A percentile compares a stretch with the other conserved stretches of the same genome.
These are phyloP conservation scores for Helicorthomorpha holstii DNA, from an alignment of 1,140 invertebrate species.

Conservation along the genomic window DNA sequence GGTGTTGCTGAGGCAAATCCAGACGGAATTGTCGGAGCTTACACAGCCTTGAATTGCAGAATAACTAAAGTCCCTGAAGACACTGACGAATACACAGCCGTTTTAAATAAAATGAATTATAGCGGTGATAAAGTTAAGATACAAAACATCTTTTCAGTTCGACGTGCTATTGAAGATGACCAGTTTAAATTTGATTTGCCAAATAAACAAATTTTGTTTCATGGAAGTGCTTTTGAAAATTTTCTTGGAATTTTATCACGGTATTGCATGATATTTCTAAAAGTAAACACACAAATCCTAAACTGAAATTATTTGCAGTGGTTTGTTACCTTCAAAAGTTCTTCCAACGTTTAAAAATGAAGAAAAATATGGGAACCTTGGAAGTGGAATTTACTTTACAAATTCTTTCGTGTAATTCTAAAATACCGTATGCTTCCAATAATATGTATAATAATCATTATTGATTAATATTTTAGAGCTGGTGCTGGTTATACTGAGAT, in stretches of 20 bases:
- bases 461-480: conserved; percentile 10
- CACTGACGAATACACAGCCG: neutral
- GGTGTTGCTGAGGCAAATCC: neutral
- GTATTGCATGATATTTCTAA: neutral
- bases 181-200: conserved; percentile 14
- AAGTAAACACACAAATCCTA: neutral
- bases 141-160: conserved; percentile 17
- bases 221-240: conserved; percentile 20
- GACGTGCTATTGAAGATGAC: conserved; percentile 17
- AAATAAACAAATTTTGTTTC: conserved; percentile 18
- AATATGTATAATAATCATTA: conserved; percentile 17
- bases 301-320: neutral
- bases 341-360: conserved; percentile 21
- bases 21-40: neutral
- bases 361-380: conserved; percentile 4
- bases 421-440: neutral
- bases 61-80: neutral
- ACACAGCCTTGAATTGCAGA: neutral
- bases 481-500: conserved; percentile 14
- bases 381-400: neutral
- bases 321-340: conserved; percentile 10
- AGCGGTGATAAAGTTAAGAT: conserved; percentile 14
- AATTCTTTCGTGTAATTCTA: neutral
- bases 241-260: conserved; percentile 26
- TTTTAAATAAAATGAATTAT: neutral